Evolutionary conservation across 2,113 vertebrate genomes (phyloP).

Genomic region (Crocuta crocuta): DNA sequence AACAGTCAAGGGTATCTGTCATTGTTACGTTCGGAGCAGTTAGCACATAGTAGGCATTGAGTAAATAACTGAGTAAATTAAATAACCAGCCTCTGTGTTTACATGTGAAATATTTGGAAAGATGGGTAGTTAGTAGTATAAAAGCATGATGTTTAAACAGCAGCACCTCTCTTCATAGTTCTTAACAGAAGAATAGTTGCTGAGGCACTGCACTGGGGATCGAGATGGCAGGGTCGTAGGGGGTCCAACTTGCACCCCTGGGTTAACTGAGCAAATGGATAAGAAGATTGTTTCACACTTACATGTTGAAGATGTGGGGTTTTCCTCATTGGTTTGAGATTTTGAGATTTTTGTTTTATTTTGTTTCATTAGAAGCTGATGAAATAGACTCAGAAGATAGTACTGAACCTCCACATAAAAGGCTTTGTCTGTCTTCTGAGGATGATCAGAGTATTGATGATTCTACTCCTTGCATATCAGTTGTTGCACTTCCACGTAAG

Average conservation of each 20-base stretch:
- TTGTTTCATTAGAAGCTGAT: constrained; percentile 86
- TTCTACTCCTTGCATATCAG: constrained; percentile 91
- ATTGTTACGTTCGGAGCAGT: neutral
- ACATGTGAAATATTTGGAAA: constrained; percentile 22
- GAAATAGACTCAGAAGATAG: constrained; percentile 92
- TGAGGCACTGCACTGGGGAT: neutral
- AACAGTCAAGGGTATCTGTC: neutral
- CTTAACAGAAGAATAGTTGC: neutral
- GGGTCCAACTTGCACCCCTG: neutral
- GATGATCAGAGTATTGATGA: constrained; percentile 91
- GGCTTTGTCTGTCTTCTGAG: constrained; percentile 92
- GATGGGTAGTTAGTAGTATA: neutral
- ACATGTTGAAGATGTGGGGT: neutral
- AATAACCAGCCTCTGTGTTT: neutral
- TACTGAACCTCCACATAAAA: constrained; percentile 92
- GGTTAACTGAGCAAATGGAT: neutral
- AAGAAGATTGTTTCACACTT: constrained; percentile 28
- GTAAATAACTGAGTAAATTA: constrained; percentile 48
- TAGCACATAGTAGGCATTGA: neutral
- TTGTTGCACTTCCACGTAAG: constrained; percentile 96
- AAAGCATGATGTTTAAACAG: neutral
- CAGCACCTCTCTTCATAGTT: neutral
- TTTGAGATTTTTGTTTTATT: constrained; percentile 57
- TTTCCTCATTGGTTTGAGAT: neutral
- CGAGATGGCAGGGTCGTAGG: neutral